Conservation (phyloP, 2,113 vertebrate species). For the Polypterus bichir region DNA sequence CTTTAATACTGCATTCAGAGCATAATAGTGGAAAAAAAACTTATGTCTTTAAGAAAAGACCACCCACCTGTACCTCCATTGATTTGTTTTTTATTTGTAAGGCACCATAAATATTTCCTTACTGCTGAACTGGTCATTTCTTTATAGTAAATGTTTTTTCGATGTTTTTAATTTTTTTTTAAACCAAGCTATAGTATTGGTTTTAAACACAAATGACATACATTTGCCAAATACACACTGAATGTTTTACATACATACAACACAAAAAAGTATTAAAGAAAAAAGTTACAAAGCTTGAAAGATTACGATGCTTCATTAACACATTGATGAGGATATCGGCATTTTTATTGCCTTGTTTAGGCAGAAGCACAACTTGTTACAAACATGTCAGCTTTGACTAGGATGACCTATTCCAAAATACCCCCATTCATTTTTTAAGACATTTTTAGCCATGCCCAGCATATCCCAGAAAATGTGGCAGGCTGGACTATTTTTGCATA, state of each 20-base stretch:
- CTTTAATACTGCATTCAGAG: no score
- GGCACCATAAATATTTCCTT: conserved; percentile 62
- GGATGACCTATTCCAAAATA: no score
- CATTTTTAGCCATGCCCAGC: no score
- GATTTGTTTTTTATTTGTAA: conserved; percentile 54
- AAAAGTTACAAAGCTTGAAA: conserved; percentile 49
- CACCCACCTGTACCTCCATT: conserved; percentile 37
- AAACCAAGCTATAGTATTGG: conserved; percentile 45
- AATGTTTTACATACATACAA: conserved; percentile 55
- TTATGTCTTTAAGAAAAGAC: no score
- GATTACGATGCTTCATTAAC: conserved; percentile 43
- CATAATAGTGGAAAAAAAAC: no score
- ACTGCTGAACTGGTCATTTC: conserved; percentile 56
- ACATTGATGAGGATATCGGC: no score
- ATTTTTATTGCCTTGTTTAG: no score
- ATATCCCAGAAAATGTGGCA: no score
- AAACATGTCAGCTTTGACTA: no score
- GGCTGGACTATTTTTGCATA: no score
- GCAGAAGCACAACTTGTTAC: no score
- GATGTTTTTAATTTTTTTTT: conserved; percentile 33
- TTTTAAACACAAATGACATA: conserved; percentile 46
- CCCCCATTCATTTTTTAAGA: no score
- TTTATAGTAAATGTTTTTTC: conserved; percentile 50
- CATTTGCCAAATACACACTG: conserved; percentile 49
- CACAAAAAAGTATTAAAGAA: conserved; percentile 54